Conservation (phyloP, 2,797 vertebrate species). For the Harpagifer antarcticus region DNA sequence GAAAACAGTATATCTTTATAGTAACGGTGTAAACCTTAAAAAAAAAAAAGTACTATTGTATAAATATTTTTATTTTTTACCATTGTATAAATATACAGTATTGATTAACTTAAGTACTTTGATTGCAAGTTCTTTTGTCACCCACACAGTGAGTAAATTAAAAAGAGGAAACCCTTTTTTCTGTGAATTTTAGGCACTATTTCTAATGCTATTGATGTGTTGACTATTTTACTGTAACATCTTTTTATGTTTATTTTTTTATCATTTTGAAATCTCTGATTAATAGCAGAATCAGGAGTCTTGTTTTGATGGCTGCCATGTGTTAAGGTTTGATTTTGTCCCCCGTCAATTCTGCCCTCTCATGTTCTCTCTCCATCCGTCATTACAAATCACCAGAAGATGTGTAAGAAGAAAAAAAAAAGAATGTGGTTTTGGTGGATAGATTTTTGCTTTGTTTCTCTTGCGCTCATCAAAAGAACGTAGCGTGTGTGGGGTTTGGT, state of each 20-base stretch:
- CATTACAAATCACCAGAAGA: conserved; percentile 65
- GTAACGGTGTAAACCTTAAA: conserved; percentile 85
- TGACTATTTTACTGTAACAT: conserved; percentile 81
- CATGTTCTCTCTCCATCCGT: conserved; percentile 54
- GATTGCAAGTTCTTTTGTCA: conserved; percentile 81
- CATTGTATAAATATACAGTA: conserved; percentile 88
- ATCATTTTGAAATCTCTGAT: conserved; percentile 63
- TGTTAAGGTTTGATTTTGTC: conserved; percentile 72
- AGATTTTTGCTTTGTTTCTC: conserved; percentile 71
- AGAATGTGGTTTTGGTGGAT: conserved; percentile 77
- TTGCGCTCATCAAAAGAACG: conserved; percentile 72
- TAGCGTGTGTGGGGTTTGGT: conserved; percentile 76
- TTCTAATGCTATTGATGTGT: conserved; percentile 86
- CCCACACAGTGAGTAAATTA: conserved; percentile 72
- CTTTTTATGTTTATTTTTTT: conserved; percentile 40
- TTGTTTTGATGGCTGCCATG: conserved; percentile 72
- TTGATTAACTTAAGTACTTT: conserved; percentile 89
- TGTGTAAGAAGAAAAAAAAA: conserved; percentile 71
- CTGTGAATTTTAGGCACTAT: conserved; percentile 82
- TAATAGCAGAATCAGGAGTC: conserved; percentile 71
- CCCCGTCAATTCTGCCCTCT: conserved; percentile 52
- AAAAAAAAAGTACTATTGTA: conserved; percentile 80
- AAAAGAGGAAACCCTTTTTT: conserved; percentile 73
- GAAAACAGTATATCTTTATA: conserved; percentile 87
- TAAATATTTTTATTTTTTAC: conserved; percentile 89